These are phyloP conservation scores for Lordiphosa mommai DNA, from an alignment of 1,140 invertebrate species.

Conservation along the genomic window DNA sequence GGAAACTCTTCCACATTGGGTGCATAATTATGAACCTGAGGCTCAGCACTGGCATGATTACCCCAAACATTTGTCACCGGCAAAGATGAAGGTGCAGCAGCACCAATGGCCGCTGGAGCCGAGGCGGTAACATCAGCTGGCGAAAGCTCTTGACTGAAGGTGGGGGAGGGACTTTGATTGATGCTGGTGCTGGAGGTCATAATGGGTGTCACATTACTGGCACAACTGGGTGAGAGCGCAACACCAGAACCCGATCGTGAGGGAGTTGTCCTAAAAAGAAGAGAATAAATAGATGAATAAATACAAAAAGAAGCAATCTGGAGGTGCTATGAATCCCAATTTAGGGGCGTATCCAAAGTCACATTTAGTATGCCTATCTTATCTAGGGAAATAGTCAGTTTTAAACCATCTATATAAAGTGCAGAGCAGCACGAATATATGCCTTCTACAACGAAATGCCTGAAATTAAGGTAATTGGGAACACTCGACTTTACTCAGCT, in stretches of 20 bases:
- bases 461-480: too few relatives aligned
- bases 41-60: background rate
- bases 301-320: background rate
- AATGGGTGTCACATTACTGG: background rate
- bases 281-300: too few relatives aligned
- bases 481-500: too few relatives aligned
- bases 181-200: background rate
- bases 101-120: background rate
- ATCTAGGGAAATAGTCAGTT: too few relatives aligned
- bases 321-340: too few relatives aligned
- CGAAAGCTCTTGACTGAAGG: background rate
- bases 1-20: slow-evolving; percentile 22
- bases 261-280: slow-evolving; percentile 3
- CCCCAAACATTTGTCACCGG: background rate
- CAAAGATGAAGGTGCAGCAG: background rate
- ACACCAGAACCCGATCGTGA: background rate
- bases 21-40: background rate
- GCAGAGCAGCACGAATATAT: too few relatives aligned
- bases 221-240: background rate
- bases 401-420: too few relatives aligned
- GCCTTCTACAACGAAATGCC: too few relatives aligned
- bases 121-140: background rate
- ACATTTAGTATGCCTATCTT: too few relatives aligned
- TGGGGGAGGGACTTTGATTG: too few relatives aligned
- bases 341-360: too few relatives aligned